Evolutionary conservation across 92 coral and sea anemone species (phyloP).

Genomic region (Hydrozoanthus gracilis): DNA sequence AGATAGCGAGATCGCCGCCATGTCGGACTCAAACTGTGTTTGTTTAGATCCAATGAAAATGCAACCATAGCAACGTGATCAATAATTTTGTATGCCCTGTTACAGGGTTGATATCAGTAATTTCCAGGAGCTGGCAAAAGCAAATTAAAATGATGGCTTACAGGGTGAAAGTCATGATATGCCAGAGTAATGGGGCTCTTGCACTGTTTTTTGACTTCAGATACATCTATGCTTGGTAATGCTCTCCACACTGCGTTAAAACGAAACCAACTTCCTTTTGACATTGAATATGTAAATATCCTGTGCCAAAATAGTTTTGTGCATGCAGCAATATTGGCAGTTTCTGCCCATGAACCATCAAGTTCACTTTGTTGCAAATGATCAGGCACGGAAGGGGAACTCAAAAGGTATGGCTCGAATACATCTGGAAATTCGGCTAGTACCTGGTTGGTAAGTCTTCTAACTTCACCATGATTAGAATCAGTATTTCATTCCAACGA

Average conservation of each 20-base stretch:
- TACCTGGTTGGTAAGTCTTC: slow-evolving; percentile 29
- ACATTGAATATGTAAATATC: not conserved
- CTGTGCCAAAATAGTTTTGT: not conserved
- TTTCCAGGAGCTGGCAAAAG: slow-evolving; percentile 1
- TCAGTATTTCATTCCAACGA: slow-evolving; percentile 21
- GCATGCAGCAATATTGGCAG: not conserved
- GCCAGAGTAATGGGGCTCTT: slow-evolving; percentile 63
- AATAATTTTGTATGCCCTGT: not conserved
- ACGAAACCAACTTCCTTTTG: not conserved
- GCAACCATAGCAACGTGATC: no score
- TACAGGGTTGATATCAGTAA: slow-evolving; percentile 48
- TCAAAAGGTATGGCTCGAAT: slow-evolving; percentile 48
- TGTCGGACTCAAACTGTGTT: no score
- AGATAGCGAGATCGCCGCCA: no score
- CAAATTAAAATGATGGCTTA: not conserved
- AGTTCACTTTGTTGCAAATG: slow-evolving; percentile 48
- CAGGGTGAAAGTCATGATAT: slow-evolving; percentile 11
- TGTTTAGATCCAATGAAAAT: no score
- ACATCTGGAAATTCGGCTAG: slow-evolving; percentile 18
- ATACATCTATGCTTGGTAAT: not conserved
- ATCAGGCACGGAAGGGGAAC: slow-evolving; percentile 22
- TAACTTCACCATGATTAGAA: slow-evolving; percentile 16
- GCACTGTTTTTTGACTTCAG: no score
- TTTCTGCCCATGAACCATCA: slow-evolving; percentile 63
- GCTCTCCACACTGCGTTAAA: not conserved